These are phyloP conservation scores for Hymenopus coronatus DNA, from an alignment of 2,888 invertebrate species.

Conservation along the genomic window DNA sequence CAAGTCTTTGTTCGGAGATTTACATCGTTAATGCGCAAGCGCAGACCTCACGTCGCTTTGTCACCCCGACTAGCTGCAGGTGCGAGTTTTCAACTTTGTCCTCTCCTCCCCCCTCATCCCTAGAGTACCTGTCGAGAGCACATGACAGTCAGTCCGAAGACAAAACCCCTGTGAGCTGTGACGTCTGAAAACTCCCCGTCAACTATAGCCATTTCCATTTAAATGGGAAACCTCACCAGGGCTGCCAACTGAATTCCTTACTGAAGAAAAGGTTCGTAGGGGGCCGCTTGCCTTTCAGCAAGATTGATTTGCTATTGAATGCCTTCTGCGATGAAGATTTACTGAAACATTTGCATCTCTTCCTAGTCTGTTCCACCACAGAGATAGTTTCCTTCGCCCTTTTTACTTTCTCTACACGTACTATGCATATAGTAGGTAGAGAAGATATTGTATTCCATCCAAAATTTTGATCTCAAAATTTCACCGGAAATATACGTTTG, in stretches of 20 bases:
- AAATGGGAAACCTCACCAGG: background rate
- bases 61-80: background rate
- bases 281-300: background rate
- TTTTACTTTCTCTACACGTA: too few relatives aligned
- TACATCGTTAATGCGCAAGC: background rate
- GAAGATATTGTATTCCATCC: too few relatives aligned
- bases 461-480: too few relatives aligned
- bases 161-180: background rate
- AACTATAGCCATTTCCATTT: background rate
- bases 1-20: background rate
- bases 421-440: too few relatives aligned
- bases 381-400: too few relatives aligned
- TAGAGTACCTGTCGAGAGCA: background rate
- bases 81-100: background rate
- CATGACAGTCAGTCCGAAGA: background rate
- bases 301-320: background rate
- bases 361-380: background rate
- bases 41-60: background rate
- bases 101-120: background rate
- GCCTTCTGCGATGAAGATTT: background rate
- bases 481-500: too few relatives aligned
- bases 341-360: background rate
- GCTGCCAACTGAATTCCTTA: background rate
- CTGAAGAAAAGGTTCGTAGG: background rate
- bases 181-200: background rate